Evolutionary conservation across 23 tunicate species (phyloP), one percentile per base, ranked within the genome.

Genomic region (Diplosoma virens): DNA sequence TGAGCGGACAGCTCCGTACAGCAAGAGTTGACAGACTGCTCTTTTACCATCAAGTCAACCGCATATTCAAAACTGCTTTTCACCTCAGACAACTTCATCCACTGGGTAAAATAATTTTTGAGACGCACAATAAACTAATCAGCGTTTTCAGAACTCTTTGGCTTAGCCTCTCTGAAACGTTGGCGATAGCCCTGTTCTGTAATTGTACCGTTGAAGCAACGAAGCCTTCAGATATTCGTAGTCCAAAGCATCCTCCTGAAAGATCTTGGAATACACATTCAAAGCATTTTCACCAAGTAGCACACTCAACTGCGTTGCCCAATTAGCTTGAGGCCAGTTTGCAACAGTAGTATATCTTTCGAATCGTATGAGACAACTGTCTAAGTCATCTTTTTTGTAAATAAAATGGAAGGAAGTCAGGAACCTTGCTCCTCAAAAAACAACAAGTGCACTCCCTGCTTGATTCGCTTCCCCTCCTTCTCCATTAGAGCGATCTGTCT

Each of bases 211-310:
- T 21, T 32, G 33, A 48, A 77, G 29, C 36, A 77, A 9, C 1
- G 81, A 70, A 31, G 16, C 26, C 24, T 77, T 77, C 1, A 77
- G 32, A 2, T 25, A 32, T 0, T 77, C 81, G 30, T 77, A 77
- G 59, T 59, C 70, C 56, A 60, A 48, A 0, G 83, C 83, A 47
- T 79, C 83, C 27, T 65, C 41, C 4, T 65, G 58, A 1, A 63
- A 47, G 1, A 79, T 26, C 21, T 74, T 32, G 3, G 74, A 79
- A 47, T 65, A 79, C 1, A 79, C 83, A 9, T 79, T 64, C 37
- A 79, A 45, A 3, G 83, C 83, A n/a, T 64, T 30, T 1, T 74
- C 83, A 25, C 74, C 32, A 37, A 79, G 35, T 74, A 79, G 46
- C 26, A 63, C 53, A 47, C 63, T 79, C 45, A 64, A 27, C 63